Percentiles rank a stretch among this genome's conserved stretches.
phyloP scores from a whole-genome alignment of 2,113 vertebrate species.

The Lophochroa leadbeateri region DNA sequence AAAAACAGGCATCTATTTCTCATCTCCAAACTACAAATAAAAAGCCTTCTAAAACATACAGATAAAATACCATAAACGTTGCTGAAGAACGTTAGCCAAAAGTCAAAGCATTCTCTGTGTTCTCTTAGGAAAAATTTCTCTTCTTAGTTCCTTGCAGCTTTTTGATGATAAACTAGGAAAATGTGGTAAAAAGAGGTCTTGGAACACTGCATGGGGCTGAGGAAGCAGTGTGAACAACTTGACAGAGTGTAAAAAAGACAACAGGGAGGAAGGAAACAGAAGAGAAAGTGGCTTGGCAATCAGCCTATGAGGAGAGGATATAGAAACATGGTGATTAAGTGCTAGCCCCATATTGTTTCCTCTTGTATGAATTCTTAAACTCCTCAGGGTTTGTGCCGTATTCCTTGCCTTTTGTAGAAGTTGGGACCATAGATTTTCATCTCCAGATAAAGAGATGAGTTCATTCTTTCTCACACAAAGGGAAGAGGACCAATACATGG shows the following conservation, averaged over 20 bases:
- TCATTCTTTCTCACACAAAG: background rate
- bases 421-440: background rate
- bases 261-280: background rate
- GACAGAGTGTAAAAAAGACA: background rate
- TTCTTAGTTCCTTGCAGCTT: background rate
- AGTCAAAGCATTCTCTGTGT: background rate
- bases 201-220: background rate
- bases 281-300: constrained; percentile 34
- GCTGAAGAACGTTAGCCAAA: background rate
- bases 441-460: background rate
- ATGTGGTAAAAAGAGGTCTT: background rate
- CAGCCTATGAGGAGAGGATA: background rate
- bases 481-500: background rate
- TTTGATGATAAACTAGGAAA: background rate
- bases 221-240: background rate
- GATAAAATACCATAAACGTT: background rate
- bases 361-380: background rate
- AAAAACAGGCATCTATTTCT: background rate
- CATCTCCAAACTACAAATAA: background rate
- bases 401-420: background rate
- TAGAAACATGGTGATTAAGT: background rate
- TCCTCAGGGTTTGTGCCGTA: background rate
- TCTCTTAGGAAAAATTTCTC: background rate
- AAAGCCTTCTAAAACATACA: background rate
- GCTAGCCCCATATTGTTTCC: background rate